Evolutionary conservation across 2,113 vertebrate genomes (phyloP).

Genomic region (Empidonax alnorum): DNA sequence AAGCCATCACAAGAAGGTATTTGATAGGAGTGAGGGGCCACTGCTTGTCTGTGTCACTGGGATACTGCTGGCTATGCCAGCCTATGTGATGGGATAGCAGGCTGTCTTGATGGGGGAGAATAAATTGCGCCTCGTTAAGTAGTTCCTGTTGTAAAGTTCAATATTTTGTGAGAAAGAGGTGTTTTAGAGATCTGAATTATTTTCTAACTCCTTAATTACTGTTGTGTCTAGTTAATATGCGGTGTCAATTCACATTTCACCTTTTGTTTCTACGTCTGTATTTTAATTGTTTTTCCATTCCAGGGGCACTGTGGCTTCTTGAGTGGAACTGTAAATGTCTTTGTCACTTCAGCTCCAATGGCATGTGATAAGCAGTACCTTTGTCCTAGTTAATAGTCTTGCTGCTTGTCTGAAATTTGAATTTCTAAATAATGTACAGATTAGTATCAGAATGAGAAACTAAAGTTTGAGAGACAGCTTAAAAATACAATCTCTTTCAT

Average conservation of each 20-base stretch:
- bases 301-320: background rate
- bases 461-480: background rate
- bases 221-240: background rate
- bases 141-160: background rate
- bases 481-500: background rate
- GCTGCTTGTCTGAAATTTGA: background rate
- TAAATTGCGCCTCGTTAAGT: background rate
- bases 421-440: background rate
- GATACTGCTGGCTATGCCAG: background rate
- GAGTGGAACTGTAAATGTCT: background rate
- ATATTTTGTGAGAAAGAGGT: background rate
- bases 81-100: rapidly evolving
- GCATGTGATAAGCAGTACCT: background rate
- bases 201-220: background rate
- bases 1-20: background rate
- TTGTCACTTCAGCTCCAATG: background rate
- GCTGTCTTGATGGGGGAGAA: background rate
- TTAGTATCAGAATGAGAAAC: background rate
- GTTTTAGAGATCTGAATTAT: background rate
- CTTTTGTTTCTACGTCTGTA: background rate
- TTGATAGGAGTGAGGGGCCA: background rate
- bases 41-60: background rate
- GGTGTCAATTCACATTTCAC: rapidly evolving
- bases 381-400: background rate
- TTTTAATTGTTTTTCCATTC: background rate